Evolutionary conservation across 2,797 vertebrate species (phyloP).

Genomic region (Melanotaenia parkinsoni): DNA sequence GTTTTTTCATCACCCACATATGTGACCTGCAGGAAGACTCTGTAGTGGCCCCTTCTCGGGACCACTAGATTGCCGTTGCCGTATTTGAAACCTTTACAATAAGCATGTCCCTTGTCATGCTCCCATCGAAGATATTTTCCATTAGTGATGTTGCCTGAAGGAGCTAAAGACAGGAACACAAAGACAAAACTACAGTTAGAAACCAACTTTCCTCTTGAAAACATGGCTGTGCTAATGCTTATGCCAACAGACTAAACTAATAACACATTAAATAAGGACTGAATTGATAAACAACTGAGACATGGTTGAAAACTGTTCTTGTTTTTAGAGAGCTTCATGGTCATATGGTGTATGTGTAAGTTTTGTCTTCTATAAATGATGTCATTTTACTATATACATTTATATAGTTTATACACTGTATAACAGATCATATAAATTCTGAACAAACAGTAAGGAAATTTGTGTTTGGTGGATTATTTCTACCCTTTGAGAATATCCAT

Average conservation of each 20-base stretch:
- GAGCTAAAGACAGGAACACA: constrained; percentile 21
- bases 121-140: constrained; percentile 52
- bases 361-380: too few species aligned
- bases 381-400: too few species aligned
- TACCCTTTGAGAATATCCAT: too few species aligned
- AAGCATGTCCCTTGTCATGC: background rate
- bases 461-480: too few species aligned
- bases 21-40: constrained; percentile 70
- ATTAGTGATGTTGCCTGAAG: rapidly evolving
- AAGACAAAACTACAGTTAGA: background rate
- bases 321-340: too few species aligned
- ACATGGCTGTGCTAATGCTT: too few species aligned
- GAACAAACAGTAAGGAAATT: background rate
- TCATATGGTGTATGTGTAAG: too few species aligned
- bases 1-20: rapidly evolving
- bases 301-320: too few species aligned
- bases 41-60: constrained; percentile 53
- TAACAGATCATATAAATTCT: background rate
- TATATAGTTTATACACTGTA: background rate
- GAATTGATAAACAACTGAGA: too few species aligned
- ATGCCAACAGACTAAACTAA: too few species aligned
- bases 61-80: constrained; percentile 48
- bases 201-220: background rate
- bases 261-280: too few species aligned
- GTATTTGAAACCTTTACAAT: constrained; percentile 55